Percentiles rank a stretch among this genome's conserved stretches.
Conservation (phyloP, 2,888 invertebrate species). For the Oscheius sp. region DNA sequence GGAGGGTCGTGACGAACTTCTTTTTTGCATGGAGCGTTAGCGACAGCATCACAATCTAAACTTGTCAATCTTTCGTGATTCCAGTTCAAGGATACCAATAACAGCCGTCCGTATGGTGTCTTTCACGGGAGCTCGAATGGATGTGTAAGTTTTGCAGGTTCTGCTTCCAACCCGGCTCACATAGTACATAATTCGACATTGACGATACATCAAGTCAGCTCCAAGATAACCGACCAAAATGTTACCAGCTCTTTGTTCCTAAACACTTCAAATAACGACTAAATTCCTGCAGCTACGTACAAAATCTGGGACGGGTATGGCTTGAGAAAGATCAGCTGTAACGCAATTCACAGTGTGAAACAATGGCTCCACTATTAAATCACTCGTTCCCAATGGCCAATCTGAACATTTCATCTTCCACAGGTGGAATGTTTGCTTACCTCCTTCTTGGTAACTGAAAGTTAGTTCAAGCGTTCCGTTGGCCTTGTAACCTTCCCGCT, state of each 20-base stretch:
- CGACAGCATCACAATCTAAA: constrained; percentile 66
- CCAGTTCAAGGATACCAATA: constrained; percentile 47
- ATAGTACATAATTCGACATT: constrained; percentile 63
- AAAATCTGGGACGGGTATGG: constrained; percentile 64
- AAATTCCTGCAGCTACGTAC: constrained; percentile 44
- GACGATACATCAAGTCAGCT: constrained; percentile 67
- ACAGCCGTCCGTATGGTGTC: constrained; percentile 52
- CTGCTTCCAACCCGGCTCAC: constrained; percentile 47
- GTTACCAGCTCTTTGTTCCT: constrained; percentile 39
- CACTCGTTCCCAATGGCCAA: constrained; percentile 65
- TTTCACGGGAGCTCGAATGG: constrained; percentile 46
- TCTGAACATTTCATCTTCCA: constrained; percentile 37
- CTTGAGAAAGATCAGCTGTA: constrained; percentile 60
- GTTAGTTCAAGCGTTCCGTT: constrained; percentile 62
- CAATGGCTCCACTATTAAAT: constrained; percentile 63
- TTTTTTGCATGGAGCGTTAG: constrained; percentile 58
- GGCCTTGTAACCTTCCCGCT: constrained; percentile 53
- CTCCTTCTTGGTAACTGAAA: constrained; percentile 48
- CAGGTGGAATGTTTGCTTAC: constrained; percentile 24
- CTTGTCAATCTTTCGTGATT: background rate
- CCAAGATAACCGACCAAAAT: constrained; percentile 53
- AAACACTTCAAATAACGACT: constrained; percentile 14
- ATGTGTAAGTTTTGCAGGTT: constrained; percentile 49
- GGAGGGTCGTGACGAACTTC: constrained; percentile 48
- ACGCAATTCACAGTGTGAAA: constrained; percentile 67